These are phyloP conservation scores for Pleuronectes platessa DNA, from an alignment of 2,113 vertebrate genomes.

Conservation along the genomic window DNA sequence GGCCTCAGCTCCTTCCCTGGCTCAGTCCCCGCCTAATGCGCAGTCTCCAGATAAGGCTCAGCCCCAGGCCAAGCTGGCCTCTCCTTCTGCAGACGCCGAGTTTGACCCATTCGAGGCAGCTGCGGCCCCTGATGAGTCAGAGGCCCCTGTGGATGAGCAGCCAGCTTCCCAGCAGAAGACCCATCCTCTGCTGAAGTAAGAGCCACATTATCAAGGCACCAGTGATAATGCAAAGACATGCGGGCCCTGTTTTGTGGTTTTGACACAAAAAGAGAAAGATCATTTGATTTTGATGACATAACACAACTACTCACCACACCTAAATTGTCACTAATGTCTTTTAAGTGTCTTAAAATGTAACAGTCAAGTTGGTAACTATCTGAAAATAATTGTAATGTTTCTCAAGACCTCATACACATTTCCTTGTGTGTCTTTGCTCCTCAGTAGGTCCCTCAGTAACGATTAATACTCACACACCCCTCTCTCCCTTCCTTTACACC, in stretches of 20 bases:
- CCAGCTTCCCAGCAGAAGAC: constrained; percentile 77
- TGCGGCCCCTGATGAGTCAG: constrained; percentile 47
- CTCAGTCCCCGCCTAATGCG: constrained; percentile 58
- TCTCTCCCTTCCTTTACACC: constrained; percentile 12
- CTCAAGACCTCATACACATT: constrained; percentile 34
- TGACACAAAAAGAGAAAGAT: neutral
- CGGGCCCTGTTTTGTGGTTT: neutral
- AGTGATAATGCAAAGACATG: constrained; percentile 33
- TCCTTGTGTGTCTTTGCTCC: constrained; percentile 48
- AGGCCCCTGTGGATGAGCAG: constrained; percentile 75
- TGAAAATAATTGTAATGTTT: constrained; percentile 4
- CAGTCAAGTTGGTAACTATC: constrained; percentile 5
- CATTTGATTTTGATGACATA: neutral
- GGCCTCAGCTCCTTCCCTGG: constrained; percentile 46
- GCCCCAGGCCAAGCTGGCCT: constrained; percentile 45
- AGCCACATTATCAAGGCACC: constrained; percentile 39
- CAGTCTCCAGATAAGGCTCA: constrained; percentile 66
- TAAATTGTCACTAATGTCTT: neutral
- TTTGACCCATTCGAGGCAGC: constrained; percentile 56
- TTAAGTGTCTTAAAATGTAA: neutral
- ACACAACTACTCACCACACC: neutral
- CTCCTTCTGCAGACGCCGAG: constrained; percentile 62
- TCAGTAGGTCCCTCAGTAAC: constrained; percentile 8
- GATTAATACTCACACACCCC: constrained; percentile 13
- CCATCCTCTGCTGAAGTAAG: constrained; percentile 98